These are phyloP conservation scores for Neoascia interrupta DNA, from an alignment of 2,888 invertebrate species.

Conservation along the genomic window DNA sequence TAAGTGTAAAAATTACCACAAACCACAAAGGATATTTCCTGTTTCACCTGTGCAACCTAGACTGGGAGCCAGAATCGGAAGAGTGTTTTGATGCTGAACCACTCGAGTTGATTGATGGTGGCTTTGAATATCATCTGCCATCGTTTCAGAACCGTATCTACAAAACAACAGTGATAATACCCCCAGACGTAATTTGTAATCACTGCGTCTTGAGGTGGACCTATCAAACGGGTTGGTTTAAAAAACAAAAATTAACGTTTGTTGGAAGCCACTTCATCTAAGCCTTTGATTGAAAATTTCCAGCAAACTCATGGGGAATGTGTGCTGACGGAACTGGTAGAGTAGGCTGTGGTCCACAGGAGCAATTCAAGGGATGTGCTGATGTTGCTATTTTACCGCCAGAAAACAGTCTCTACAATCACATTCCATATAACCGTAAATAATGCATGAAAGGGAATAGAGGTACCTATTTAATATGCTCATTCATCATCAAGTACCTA, in stretches of 20 bases:
- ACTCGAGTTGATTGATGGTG: constrained; percentile 72
- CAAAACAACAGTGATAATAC: constrained; percentile 74
- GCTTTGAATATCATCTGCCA: constrained; percentile 54
- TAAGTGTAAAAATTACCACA: constrained; percentile 79
- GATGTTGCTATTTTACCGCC: constrained; percentile 74
- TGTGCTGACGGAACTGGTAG: constrained; percentile 75
- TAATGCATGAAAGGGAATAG: no score
- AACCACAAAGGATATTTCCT: constrained; percentile 81
- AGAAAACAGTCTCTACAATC: neutral
- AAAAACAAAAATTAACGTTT: no score
- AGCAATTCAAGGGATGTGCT: constrained; percentile 79
- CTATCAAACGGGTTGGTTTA: constrained; percentile 77
- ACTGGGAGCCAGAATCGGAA: constrained; percentile 79
- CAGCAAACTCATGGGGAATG: constrained; percentile 79
- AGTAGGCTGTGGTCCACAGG: constrained; percentile 80
- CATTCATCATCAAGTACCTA: no score
- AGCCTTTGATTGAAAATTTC: no score
- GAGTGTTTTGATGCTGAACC: constrained; percentile 79
- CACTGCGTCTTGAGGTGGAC: constrained; percentile 81
- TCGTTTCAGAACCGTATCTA: constrained; percentile 59
- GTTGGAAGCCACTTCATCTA: no score
- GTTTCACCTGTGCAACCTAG: constrained; percentile 81
- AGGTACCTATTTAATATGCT: no score
- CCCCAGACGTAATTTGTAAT: constrained; percentile 77
- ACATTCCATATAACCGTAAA: no score